Evolutionary conservation across 2,113 vertebrate species (phyloP).

Genomic region (Coreoperca whiteheadi): DNA sequence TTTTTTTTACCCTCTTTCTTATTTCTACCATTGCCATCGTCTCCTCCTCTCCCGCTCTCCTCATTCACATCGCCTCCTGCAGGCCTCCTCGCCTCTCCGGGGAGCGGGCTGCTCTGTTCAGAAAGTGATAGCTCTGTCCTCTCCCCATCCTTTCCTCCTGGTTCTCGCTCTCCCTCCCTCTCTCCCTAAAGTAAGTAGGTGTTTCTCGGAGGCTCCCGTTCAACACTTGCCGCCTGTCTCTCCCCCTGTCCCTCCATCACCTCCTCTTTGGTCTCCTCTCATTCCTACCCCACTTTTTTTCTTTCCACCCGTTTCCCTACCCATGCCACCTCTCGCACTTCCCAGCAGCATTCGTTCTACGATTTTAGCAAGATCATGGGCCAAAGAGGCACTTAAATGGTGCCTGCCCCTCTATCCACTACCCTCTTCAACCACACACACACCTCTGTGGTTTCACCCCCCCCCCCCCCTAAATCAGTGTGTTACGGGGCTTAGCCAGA

Average conservation of each 20-base stretch:
- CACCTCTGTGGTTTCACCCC: background rate
- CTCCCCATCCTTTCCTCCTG: background rate
- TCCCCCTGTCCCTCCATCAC: background rate
- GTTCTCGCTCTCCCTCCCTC: background rate
- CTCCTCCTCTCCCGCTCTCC: slow-evolving; percentile 43
- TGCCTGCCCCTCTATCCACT: background rate
- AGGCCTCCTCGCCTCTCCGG: slow-evolving; percentile 76
- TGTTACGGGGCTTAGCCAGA: background rate
- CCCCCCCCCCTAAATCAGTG: background rate
- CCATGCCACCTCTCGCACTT: background rate
- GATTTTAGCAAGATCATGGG: background rate
- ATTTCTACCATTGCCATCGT: background rate
- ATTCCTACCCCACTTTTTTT: background rate
- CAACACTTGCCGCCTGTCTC: background rate
- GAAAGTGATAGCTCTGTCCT: slow-evolving; percentile 77
- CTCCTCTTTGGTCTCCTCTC: background rate
- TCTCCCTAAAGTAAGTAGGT: slow-evolving; percentile 36
- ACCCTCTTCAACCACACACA: background rate
- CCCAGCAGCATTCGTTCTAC: background rate
- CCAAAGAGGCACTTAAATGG: background rate
- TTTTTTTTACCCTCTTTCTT: background rate
- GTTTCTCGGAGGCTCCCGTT: slow-evolving; percentile 10
- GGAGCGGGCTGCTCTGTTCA: slow-evolving; percentile 76
- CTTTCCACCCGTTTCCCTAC: background rate
- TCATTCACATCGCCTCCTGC: slow-evolving; percentile 77